phyloP scores from a whole-genome alignment of 1,140 invertebrate genomes.

The Hycleus cichorii region DNA sequence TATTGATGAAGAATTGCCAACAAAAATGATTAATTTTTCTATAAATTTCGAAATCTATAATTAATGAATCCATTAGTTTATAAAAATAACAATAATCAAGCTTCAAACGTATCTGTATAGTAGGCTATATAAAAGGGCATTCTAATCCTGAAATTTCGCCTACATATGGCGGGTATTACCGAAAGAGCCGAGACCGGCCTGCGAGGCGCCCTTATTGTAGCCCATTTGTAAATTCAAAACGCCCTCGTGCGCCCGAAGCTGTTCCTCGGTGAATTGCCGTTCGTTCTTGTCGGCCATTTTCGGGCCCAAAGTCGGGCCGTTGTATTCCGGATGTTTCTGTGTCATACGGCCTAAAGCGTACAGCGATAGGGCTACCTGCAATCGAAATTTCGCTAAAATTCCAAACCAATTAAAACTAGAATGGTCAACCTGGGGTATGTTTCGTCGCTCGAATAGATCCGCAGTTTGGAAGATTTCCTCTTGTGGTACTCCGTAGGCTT shows the following conservation, averaged over 20 bases:
- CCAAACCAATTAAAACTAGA: not conserved
- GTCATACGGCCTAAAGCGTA: slow-evolving; percentile 53
- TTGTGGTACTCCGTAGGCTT: slow-evolving; percentile 90
- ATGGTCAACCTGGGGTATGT: slow-evolving; percentile 84
- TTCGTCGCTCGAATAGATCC: slow-evolving; percentile 92
- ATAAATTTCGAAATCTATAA: too few species aligned
- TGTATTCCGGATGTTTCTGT: slow-evolving; percentile 91
- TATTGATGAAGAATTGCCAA: too few species aligned
- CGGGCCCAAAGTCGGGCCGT: slow-evolving; percentile 79
- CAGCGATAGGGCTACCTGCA: slow-evolving; percentile 34
- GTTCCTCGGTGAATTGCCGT: slow-evolving; percentile 89
- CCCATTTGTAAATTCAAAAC: slow-evolving; percentile 94
- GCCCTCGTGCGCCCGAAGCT: slow-evolving; percentile 82
- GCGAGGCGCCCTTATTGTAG: slow-evolving; percentile 87
- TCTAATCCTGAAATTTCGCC: slow-evolving; percentile 20
- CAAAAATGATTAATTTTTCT: too few species aligned
- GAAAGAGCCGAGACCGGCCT: slow-evolving; percentile 80
- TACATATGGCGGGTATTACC: slow-evolving; percentile 95
- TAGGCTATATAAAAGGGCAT: too few species aligned
- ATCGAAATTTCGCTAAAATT: not conserved
- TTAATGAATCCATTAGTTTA: too few species aligned
- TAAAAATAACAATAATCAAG: too few species aligned
- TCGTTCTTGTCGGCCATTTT: slow-evolving; percentile 95
- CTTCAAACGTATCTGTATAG: too few species aligned
- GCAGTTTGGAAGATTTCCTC: slow-evolving; percentile 99